Conservation (phyloP, 2,797 vertebrate species). For the Semotilus atromaculatus region DNA sequence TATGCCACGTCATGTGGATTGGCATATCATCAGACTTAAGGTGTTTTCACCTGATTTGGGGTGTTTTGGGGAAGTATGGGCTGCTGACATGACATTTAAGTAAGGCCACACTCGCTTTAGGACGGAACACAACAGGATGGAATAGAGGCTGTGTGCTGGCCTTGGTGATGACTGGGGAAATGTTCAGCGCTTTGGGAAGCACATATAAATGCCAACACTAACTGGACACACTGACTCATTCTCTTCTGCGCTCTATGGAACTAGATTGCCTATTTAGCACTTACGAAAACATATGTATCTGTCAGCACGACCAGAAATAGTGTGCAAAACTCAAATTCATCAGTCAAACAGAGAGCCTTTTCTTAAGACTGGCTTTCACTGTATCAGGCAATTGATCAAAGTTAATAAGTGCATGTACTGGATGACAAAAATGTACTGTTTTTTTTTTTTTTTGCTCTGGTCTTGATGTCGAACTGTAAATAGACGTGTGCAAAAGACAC, state of each 20-base stretch:
- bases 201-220: conserved; percentile 53
- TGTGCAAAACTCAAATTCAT: conserved; percentile 48
- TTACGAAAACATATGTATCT: conserved; percentile 52
- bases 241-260: conserved; percentile 48
- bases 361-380: conserved; percentile 21
- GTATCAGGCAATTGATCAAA: conserved; percentile 13
- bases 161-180: conserved; percentile 71
- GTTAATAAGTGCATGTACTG: neutral
- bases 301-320: conserved; percentile 51
- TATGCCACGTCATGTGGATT: conserved; percentile 64
- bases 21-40: conserved; percentile 68
- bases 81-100: conserved; percentile 77
- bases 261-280: conserved; percentile 52
- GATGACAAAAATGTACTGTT: neutral
- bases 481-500: neutral
- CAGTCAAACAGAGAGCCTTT: conserved; percentile 39
- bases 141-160: conserved; percentile 64
- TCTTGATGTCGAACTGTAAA: neutral
- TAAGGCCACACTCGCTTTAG: conserved; percentile 63
- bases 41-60: conserved; percentile 69
- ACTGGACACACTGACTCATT: conserved; percentile 59
- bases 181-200: conserved; percentile 61
- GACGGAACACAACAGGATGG: conserved; percentile 75
- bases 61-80: conserved; percentile 78
- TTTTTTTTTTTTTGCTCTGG: neutral